phyloP scores from a whole-genome alignment of 2,113 vertebrate genomes.

The Chionis minor region DNA sequence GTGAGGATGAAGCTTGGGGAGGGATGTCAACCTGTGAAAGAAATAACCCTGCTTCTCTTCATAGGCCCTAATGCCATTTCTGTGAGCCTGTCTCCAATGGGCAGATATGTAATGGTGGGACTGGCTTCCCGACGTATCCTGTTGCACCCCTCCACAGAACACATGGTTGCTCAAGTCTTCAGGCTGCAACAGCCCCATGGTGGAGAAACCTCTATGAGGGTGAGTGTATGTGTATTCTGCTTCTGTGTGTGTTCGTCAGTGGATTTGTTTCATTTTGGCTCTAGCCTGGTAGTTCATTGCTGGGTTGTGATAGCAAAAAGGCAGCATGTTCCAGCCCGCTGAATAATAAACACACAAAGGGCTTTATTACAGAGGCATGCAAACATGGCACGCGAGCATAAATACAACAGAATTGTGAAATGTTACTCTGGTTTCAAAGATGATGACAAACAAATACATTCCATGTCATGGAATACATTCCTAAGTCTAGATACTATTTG shows the following conservation, averaged over 20 bases:
- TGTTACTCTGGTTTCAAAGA: background rate
- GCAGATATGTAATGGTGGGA: slow-evolving; percentile 97
- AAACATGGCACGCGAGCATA: background rate
- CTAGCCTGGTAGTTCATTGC: background rate
- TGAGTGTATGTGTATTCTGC: slow-evolving; percentile 66
- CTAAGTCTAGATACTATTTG: background rate
- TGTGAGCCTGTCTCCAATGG: slow-evolving; percentile 96
- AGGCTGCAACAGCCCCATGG: slow-evolving; percentile 96
- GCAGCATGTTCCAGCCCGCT: background rate
- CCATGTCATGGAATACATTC: background rate
- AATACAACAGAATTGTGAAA: background rate
- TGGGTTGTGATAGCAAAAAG: background rate
- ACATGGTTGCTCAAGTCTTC: slow-evolving; percentile 99
- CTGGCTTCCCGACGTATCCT: slow-evolving; percentile 95
- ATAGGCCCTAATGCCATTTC: slow-evolving; percentile 97
- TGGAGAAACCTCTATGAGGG: slow-evolving; percentile 97
- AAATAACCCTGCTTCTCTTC: background rate
- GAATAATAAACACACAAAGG: background rate
- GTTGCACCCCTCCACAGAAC: slow-evolving; percentile 95
- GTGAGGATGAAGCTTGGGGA: background rate
- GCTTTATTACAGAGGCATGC: background rate
- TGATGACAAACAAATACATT: background rate
- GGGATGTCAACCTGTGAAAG: background rate
- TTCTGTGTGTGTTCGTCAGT: background rate
- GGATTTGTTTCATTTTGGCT: background rate